Conservation (phyloP, 2,888 invertebrate genomes). For the Eristalis pertinax region DNA sequence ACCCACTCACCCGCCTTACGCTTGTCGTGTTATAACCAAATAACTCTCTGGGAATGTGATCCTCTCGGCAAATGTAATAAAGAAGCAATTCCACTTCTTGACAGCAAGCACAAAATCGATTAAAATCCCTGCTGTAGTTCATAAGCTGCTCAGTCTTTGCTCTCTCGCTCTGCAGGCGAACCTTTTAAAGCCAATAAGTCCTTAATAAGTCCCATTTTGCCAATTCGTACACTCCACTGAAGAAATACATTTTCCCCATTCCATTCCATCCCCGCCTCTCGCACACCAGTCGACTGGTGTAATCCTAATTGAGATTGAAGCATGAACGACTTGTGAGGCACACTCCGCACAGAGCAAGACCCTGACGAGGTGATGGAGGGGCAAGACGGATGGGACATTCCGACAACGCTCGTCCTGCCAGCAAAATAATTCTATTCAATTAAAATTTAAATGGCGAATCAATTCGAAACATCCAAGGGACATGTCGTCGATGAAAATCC, state of each 20-base stretch:
- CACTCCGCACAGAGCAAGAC: conserved; percentile 1
- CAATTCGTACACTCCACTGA: conserved; percentile 14
- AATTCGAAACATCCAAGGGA: neutral
- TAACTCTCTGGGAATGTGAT: neutral
- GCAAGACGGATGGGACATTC: neutral
- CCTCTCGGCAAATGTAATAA: neutral
- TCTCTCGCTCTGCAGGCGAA: neutral
- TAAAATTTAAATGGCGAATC: conserved; percentile 25
- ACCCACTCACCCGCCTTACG: neutral
- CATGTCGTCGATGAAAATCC: neutral
- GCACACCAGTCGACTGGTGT: conserved; percentile 1
- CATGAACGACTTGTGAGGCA: conserved; percentile 27
- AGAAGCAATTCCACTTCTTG: neutral
- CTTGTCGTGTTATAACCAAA: neutral
- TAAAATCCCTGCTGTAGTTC: neutral
- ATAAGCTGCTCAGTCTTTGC: neutral
- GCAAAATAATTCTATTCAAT: conserved; percentile 25
- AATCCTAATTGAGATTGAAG: conserved; percentile 56
- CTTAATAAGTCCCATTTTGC: conserved; percentile 6
- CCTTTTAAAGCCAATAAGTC: conserved; percentile 1
- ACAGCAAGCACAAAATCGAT: neutral
- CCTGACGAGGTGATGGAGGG: too few species aligned
- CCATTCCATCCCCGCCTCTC: neutral
- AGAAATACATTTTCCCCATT: conserved; percentile 15
- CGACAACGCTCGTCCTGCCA: neutral